Base-by-base conservation (phyloP, 2,113 vertebrate genomes). In the Smithornis capensis region DNA sequence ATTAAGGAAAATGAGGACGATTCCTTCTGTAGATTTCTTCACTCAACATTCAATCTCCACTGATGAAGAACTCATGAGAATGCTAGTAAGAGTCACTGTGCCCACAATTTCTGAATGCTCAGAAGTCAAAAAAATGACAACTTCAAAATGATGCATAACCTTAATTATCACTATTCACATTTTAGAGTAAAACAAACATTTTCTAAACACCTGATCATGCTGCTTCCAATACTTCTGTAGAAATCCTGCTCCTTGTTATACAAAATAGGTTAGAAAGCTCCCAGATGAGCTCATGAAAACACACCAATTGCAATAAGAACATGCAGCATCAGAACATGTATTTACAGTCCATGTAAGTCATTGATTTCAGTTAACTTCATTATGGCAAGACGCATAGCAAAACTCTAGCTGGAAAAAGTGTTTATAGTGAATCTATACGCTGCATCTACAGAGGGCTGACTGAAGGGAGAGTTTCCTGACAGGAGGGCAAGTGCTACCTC, bases 381-480 rank as follows among this genome's bases (percentile, higher is more conserved):
- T 42, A 28, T 2, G 3, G 53, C 17, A 59, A 27, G 8, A 12
- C 2, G 40, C 0, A 3, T 4, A 42, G 35, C 29, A 81, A 75
- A 77, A 52, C 21, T 38, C 16, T 7, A 87, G 5, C 33, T 81
- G 31, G 7, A 37, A 73, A 70, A 83, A 8, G 19, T n/a, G 13
- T 33, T 47, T 7, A 13, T 6, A 42, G 33, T 2, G 2, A 19
- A 50, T 13, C 37, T 13, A 63, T 25, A 47, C 0, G 0, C 18
- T 28, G 31, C 10, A 74, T 28, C 19, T 45, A 44, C 28, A 89
- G 31, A 4, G n/a, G 7, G 25, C 49, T 47, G 24, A 59, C 29
- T 3, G 16, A 27, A 55, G 29, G 14, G 7, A 62, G 7, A 11
- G 31, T n/a, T 87, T 38, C 67, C 40, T 52, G 3, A 13, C 2